Percentiles rank a stretch among this genome's conserved stretches.
phyloP scores from a whole-genome alignment of 2,888 invertebrate genomes.

The Pollenia labialis region DNA sequence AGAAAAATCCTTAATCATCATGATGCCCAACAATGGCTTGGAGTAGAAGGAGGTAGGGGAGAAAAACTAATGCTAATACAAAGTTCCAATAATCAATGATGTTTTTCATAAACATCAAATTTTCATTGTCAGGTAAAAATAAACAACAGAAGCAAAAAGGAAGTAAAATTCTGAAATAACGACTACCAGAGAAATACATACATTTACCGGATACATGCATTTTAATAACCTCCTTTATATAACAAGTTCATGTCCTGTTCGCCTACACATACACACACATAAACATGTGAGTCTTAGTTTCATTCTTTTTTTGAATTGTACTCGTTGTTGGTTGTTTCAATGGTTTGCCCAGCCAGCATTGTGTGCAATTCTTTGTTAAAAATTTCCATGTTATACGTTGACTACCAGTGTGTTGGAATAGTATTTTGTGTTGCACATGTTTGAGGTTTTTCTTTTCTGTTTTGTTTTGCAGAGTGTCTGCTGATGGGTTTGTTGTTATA shows the following conservation, averaged over 20 bases:
- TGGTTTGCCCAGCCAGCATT: constrained; percentile 28
- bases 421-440: constrained; percentile 62
- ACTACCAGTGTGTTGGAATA: constrained; percentile 20
- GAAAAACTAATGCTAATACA: constrained; percentile 21
- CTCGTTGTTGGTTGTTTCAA: constrained; percentile 5
- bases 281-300: not conserved
- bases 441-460: constrained; percentile 9
- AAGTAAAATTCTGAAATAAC: constrained; percentile 21
- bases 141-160: not conserved
- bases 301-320: constrained; percentile 23
- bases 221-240: constrained; percentile 73
- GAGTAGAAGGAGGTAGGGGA: not conserved
- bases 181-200: constrained; percentile 7
- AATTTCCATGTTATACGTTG: constrained; percentile 24
- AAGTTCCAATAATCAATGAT: constrained; percentile 53
- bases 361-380: constrained; percentile 21
- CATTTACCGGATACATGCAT: constrained; percentile 65
- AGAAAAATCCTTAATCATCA: constrained; percentile 46
- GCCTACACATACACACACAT: constrained; percentile 16
- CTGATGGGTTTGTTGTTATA: constrained; percentile 64
- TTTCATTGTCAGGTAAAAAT: constrained; percentile 58
- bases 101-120: constrained; percentile 63
- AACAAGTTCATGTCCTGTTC: constrained; percentile 72
- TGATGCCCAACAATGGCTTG: not conserved
- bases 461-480: constrained; percentile 39